Evolutionary conservation across 2,888 invertebrate species (phyloP), one percentile per base, ranked within the genome.

Genomic region (Monochamus alternatus): DNA sequence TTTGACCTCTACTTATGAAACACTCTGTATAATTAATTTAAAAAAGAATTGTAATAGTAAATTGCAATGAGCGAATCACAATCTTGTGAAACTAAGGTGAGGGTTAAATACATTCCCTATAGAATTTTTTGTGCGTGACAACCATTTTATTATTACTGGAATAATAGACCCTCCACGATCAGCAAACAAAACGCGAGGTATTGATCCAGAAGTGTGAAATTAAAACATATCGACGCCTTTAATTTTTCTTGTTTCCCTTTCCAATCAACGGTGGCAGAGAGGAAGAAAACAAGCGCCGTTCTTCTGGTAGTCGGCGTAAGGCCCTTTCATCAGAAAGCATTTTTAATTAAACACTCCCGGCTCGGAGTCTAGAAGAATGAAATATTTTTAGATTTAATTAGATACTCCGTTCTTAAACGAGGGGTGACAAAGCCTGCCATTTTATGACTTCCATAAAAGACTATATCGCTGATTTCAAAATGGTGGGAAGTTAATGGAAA

Each of bases 381-480:
- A 75, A 75, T 75, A 75, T 75, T 75, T 65, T 75, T 75, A 65
- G 59, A 64, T 75, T 75, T 75, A 75, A 75, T 75, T 75, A 75
- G 75, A 75, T 75, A 70, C 70, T 65, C 63, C 75, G 68, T 68
- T 74, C 52, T 67, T 51, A 65, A 74, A 58, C 68, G 74, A 66
- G 65, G 75, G 74, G 69, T 38, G 75, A 70, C 75, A 70, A 70
- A 75, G 75, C 75, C 75, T 75, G 69, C 75, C 75, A 75, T 75
- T 75, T 75, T 75, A 75, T 75, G 65, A 74, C 74, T 75, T 75
- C 65, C 64, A 58, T 64, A 66, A 69, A 64, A 55, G 75, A 69
- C 75, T 69, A 62, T 68, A 68, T 62, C 70, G 75, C n/a, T 38
- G 59, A 51, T 59, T 75, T 44, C 75, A 75, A 75, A 75, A 75